A percentile compares a stretch with the other conserved stretches of the same genome.
Conservation (phyloP, 2,797 vertebrate species). For the Dicrostonyx torquatus region DNA sequence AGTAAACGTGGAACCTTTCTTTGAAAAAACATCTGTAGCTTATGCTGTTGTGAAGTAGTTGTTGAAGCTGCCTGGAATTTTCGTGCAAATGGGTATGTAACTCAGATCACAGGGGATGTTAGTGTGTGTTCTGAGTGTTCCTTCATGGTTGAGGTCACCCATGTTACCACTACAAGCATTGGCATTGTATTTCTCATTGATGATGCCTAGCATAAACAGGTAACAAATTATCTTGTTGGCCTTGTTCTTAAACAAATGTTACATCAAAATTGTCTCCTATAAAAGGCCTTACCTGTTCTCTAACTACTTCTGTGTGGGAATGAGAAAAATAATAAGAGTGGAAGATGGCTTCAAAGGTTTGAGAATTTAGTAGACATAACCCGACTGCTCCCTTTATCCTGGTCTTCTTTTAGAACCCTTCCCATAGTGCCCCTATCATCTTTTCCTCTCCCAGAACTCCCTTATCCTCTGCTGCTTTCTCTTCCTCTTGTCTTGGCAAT, state of each 20-base stretch:
- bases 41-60: background rate
- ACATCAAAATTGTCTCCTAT: slow-evolving; percentile 30
- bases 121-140: background rate
- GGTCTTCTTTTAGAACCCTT: background rate
- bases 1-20: background rate
- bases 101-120: background rate
- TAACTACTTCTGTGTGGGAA: background rate
- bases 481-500: slow-evolving; percentile 9
- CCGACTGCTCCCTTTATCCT: background rate
- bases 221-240: background rate
- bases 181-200: background rate
- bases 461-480: background rate
- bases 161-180: background rate
- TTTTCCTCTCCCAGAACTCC: background rate
- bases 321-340: slow-evolving; percentile 25
- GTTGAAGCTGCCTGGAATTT: background rate
- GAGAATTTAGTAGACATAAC: background rate
- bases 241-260: background rate
- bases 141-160: background rate
- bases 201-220: background rate
- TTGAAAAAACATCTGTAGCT: background rate
- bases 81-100: background rate
- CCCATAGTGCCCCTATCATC: background rate
- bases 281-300: slow-evolving; percentile 34
- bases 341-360: slow-evolving; percentile 45